A percentile compares a stretch with the other conserved stretches of the same genome.
phyloP scores from a whole-genome alignment of 2,797 vertebrate genomes.

The Enteromius unitaeniatus region DNA sequence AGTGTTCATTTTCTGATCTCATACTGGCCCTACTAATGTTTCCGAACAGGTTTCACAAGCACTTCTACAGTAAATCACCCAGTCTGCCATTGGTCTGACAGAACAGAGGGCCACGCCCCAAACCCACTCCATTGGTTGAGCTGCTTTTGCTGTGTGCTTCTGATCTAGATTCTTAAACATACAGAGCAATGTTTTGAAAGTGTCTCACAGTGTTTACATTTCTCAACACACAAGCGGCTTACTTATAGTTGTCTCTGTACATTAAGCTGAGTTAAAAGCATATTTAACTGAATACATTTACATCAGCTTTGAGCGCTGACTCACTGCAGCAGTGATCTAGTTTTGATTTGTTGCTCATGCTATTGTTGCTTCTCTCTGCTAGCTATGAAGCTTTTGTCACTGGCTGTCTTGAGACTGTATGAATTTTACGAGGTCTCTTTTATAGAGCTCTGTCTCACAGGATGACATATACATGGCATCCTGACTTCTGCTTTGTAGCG shows the following conservation, averaged over 20 bases:
- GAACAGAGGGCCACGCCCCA: neutral
- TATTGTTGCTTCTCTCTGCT: conserved; percentile 28
- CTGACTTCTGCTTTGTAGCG: conserved; percentile 33
- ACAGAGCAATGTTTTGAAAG: neutral
- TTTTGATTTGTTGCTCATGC: conserved; percentile 29
- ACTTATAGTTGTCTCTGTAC: neutral
- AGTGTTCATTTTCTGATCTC: neutral
- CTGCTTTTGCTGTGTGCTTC: neutral
- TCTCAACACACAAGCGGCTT: neutral
- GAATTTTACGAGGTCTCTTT: conserved; percentile 33
- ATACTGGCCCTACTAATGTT: neutral
- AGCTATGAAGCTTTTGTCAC: conserved; percentile 26
- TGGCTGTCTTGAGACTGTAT: conserved; percentile 26
- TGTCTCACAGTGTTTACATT: neutral
- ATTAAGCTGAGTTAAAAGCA: neutral
- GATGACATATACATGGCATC: conserved; percentile 29
- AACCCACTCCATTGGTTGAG: conserved; percentile 8
- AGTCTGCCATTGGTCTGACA: neutral
- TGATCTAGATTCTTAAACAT: conserved; percentile 6
- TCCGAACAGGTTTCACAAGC: conserved; percentile 9
- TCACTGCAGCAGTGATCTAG: neutral
- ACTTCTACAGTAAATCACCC: neutral
- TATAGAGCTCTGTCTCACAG: conserved; percentile 31
- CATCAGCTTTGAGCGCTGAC: conserved; percentile 3
- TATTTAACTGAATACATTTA: neutral